Conservation (phyloP, 2,888 invertebrate species). For the Melolontha melolontha region DNA sequence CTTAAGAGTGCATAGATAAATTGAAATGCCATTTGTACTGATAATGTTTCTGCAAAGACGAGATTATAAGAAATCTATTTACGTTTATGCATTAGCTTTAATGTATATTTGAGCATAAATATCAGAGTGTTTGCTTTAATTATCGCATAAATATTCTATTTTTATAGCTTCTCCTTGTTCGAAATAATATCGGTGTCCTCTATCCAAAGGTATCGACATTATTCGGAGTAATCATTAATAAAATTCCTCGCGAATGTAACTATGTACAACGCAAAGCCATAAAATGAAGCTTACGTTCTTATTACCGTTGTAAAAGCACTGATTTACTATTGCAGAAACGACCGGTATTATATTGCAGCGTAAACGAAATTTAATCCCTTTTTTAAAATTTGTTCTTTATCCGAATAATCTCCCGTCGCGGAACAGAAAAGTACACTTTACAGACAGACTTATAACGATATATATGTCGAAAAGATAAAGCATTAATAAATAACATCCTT, state of each 20-base stretch:
- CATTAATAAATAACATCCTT: slow-evolving; percentile 26
- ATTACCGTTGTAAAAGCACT: slow-evolving; percentile 1
- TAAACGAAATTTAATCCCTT: slow-evolving; percentile 31
- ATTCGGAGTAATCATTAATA: background rate
- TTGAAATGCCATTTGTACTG: too few species aligned
- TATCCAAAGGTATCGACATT: too few species aligned
- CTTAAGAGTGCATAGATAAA: too few species aligned
- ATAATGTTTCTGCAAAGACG: background rate
- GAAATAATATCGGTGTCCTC: too few species aligned
- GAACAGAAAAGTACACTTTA: slow-evolving; percentile 28
- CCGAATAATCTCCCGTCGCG: slow-evolving; percentile 13
- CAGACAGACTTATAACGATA: slow-evolving; percentile 17
- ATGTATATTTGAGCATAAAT: background rate
- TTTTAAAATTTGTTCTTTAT: slow-evolving; percentile 1
- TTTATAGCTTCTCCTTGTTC: too few species aligned
- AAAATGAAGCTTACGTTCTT: slow-evolving; percentile 12
- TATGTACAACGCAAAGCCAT: background rate
- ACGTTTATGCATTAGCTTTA: too few species aligned
- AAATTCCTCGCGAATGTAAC: background rate
- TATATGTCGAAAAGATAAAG: slow-evolving; percentile 8
- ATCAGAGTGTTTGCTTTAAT: too few species aligned
- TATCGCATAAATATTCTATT: too few species aligned
- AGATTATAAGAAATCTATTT: background rate
- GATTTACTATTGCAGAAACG: slow-evolving; percentile 20
- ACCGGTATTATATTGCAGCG: slow-evolving; percentile 17